Evolutionary conservation across 2,113 vertebrate genomes (phyloP), one percentile per base, ranked within the genome.

Genomic region (Accipiter virgatus): DNA sequence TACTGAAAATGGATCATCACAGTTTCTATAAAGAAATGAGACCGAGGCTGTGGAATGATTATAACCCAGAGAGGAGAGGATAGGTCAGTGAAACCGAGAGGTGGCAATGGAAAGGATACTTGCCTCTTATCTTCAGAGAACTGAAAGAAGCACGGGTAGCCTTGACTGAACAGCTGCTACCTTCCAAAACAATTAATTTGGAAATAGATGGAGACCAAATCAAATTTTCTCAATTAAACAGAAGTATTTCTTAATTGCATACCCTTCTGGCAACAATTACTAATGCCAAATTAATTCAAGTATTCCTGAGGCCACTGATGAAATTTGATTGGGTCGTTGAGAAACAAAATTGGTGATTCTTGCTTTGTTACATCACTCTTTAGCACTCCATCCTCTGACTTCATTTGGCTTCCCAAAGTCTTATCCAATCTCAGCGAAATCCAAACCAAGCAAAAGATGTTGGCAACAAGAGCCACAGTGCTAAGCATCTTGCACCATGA

Each of bases 171-270:
- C 70, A 87, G 73, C 81, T 87, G 74, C 81, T 83, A 9, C 59
- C 58, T 83, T 87, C 81, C 22, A 43, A 66, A 96, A 77, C 45
- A 89, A 73, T 85, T 85, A 50, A n/a, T 81, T 75, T 45, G 43
- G 82, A 93, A 93, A 61, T 65, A 89, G 77, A 74, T 52, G 58
- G 53, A 94, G 90, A 77, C 48, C 32, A 65, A 58, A 78, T 32
- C 21, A 11, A 87, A 84, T 52, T 87, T 96, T 78, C 56, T 84
- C 75, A 59, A 67, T 96, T 83, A 91, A 95, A 86, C 43, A 67
- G 13, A 81, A 89, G 52, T 72, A 63, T 95, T 86, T 86, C 59
- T 91, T 95, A 86, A 86, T 84, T 91, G 86, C n/a, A 13, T 88
- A 42, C 61, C 58, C 89, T 96, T 83, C 86, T 92, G 89, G 86